phyloP scores from a whole-genome alignment of 2,888 invertebrate species.

The Drosophila subquinaria region DNA sequence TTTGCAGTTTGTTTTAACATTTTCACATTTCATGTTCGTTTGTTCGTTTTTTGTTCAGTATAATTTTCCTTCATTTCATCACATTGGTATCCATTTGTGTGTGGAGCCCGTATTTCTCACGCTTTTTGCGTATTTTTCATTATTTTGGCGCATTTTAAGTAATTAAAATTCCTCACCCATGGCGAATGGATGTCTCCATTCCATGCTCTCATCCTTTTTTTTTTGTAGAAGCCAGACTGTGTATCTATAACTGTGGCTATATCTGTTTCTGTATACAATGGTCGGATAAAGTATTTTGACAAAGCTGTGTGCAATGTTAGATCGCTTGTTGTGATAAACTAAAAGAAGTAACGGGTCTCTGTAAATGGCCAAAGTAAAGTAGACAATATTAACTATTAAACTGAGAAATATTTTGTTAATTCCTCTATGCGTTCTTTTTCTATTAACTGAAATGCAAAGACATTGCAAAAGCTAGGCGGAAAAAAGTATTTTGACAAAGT shows the following conservation, averaged over 20 bases:
- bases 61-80: constrained; percentile 37
- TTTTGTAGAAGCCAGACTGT: background rate
- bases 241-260: constrained; percentile 9
- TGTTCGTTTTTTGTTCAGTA: constrained; percentile 19
- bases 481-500: too few species aligned
- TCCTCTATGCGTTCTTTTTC: too few species aligned
- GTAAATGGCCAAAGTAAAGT: too few species aligned
- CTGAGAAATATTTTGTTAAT: too few species aligned
- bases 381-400: too few species aligned
- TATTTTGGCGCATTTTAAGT: constrained; percentile 64
- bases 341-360: too few species aligned
- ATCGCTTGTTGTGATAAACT: too few species aligned
- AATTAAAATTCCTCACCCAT: constrained; percentile 68
- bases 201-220: background rate
- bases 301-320: too few species aligned
- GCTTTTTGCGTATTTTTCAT: constrained; percentile 49
- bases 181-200: constrained; percentile 30
- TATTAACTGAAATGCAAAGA: too few species aligned
- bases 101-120: constrained; percentile 21
- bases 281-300: too few species aligned
- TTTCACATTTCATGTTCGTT: constrained; percentile 20
- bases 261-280: constrained; percentile 16
- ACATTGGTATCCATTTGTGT: background rate
- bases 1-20: constrained; percentile 54
- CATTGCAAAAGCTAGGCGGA: too few species aligned